phyloP scores from a whole-genome alignment of 1,140 invertebrate genomes.

The Coelopa frigida region DNA sequence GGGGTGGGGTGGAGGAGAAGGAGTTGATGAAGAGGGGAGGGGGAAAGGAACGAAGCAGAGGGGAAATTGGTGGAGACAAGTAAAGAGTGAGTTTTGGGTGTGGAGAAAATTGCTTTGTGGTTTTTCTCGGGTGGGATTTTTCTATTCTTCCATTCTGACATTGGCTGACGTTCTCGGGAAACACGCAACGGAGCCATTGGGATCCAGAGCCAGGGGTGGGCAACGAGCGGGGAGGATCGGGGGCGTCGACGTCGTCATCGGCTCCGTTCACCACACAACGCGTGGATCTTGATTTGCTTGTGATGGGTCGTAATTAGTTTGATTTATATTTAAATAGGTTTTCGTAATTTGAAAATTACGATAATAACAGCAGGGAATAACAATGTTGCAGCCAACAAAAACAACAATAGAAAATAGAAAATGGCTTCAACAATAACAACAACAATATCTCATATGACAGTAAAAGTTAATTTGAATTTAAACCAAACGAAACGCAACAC shows the following conservation, averaged over 20 bases:
- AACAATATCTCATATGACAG: slow-evolving; percentile 1
- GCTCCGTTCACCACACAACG: background rate
- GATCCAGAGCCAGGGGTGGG: too few species aligned
- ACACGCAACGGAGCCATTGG: too few species aligned
- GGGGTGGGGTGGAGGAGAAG: slow-evolving; percentile 4
- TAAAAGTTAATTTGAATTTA: slow-evolving; percentile 8
- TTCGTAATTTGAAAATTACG: slow-evolving; percentile 4
- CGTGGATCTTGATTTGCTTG: too few species aligned
- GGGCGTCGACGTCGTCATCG: background rate
- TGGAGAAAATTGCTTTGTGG: background rate
- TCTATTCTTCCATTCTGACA: too few species aligned
- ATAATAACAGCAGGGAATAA: slow-evolving; percentile 2
- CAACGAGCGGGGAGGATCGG: too few species aligned
- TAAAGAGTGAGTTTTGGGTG: background rate
- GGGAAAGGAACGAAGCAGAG: too few species aligned
- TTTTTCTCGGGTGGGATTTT: background rate
- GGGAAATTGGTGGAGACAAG: too few species aligned
- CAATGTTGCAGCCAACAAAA: background rate
- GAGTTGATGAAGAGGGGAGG: too few species aligned
- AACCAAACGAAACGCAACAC: slow-evolving; percentile 8
- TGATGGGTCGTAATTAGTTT: slow-evolving; percentile 3
- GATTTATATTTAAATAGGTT: slow-evolving; percentile 2
- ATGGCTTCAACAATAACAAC: slow-evolving; percentile 3
- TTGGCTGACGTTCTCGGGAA: too few species aligned
- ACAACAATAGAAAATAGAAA: background rate